A percentile compares a stretch with the other conserved stretches of the same genome.
Evolutionary conservation across 2,888 invertebrate species (phyloP).

Genomic region (Anthoptus insignis): DNA sequence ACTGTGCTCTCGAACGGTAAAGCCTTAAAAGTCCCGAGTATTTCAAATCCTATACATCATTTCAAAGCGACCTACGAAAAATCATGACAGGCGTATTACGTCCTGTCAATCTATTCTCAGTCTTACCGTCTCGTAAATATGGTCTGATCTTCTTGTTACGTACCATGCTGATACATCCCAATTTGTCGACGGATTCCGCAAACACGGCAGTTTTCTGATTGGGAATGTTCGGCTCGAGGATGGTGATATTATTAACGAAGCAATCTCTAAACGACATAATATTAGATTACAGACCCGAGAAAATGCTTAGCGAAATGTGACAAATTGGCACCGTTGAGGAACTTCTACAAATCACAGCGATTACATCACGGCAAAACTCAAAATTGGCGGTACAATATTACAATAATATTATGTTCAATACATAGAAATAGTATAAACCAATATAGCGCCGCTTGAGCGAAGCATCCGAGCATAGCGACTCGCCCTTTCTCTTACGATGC

Average conservation of each 20-base stretch:
- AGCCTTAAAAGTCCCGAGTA: background rate
- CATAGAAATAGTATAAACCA: too few species aligned
- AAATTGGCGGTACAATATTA: background rate
- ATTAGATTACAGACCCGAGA: slow-evolving; percentile 12
- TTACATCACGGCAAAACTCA: background rate
- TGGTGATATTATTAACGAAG: slow-evolving; percentile 24
- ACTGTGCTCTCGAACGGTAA: background rate
- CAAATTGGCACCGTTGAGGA: slow-evolving; percentile 1
- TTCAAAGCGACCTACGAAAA: background rate
- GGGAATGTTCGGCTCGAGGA: slow-evolving; percentile 21
- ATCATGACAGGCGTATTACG: background rate
- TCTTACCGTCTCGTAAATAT: background rate
- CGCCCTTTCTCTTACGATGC: slow-evolving; percentile 8
- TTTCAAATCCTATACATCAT: slow-evolving; percentile 4
- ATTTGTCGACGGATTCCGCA: slow-evolving; percentile 21
- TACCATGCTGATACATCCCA: slow-evolving; percentile 14
- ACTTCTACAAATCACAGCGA: background rate
- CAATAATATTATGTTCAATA: too few species aligned
- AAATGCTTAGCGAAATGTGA: slow-evolving; percentile 8
- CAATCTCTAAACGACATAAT: slow-evolving; percentile 6
- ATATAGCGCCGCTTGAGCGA: too few species aligned
- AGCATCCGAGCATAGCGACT: too few species aligned
- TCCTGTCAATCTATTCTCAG: background rate
- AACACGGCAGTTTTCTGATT: slow-evolving; percentile 33
- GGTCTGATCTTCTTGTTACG: background rate